These are phyloP conservation scores for Diprion similis DNA, from an alignment of 1,140 invertebrate genomes.

Conservation along the genomic window DNA sequence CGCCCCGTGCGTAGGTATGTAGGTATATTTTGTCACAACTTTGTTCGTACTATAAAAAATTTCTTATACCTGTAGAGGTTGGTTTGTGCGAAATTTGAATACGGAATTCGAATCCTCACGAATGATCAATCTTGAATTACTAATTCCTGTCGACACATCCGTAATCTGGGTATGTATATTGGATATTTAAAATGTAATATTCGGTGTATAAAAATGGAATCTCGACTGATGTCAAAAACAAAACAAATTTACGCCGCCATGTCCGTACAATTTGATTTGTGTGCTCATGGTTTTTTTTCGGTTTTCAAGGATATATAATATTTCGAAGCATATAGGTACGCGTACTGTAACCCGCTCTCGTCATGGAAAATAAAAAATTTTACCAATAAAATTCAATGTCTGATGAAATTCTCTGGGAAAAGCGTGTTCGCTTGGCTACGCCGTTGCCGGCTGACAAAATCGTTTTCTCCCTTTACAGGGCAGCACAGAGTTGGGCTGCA, in stretches of 20 bases:
- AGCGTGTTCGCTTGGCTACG: not conserved
- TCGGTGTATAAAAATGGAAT: not conserved
- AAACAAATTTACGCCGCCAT: not conserved
- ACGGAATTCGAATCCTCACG: no score
- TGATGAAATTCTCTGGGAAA: not conserved
- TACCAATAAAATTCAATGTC: not conserved
- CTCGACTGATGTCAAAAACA: not conserved
- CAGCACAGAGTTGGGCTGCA: not conserved
- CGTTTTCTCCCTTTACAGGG: not conserved
- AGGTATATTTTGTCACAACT: no score
- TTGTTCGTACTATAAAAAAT: no score
- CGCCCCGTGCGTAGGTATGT: no score
- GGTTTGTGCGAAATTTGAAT: no score
- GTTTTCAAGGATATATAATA: not conserved
- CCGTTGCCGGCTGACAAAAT: constrained; percentile 1
- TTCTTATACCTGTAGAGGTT: no score
- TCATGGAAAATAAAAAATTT: not conserved
- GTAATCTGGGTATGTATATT: no score
- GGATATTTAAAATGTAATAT: no score
- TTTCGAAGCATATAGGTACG: not conserved
- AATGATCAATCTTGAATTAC: no score
- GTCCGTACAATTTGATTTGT: not conserved
- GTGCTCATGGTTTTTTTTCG: no score
- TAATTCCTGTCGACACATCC: no score
- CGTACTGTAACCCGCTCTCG: not conserved